Base-by-base conservation (phyloP, 2,888 invertebrate genomes). In the Sarcophaga carnaria region DNA sequence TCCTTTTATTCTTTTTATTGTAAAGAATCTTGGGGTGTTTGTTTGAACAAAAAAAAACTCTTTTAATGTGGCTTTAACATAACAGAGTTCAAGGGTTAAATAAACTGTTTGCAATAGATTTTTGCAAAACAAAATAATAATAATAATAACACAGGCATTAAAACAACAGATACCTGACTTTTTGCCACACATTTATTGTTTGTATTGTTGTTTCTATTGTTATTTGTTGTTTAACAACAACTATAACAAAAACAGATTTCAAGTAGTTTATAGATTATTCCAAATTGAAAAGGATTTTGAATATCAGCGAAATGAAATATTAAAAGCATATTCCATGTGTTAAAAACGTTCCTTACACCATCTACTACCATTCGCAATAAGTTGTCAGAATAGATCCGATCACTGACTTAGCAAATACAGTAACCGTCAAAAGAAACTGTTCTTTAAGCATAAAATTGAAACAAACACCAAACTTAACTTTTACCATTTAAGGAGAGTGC, bases 141-240 rank as follows among this genome's bases (percentile, higher is more conserved):
- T 37, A 37, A 37, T 37, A 37, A 37, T 37, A 37, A 49, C 60
- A 49, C 22, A 59, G 22, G 17, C n/a, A 59, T 74, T 70, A 37
- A 22, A 20, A 67, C 27, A n/a, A 76, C 70, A 70, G 69, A 80
- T 81, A 83, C 75, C 83, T 87, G 87, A 87, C 87, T 87, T 87
- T 72, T 82, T 82, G 79, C 87, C 81, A 27, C 79, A 87, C 49
- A 78, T 17, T 14, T 54, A 54, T 60, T 17, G 22, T 60, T 14
- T 54, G 54, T 63, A 72, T 84, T 87, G 75, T 87, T 75, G 71
- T 80, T 66, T 84, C 66, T 22, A 67, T 81, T 71, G 59, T 79
- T 74, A 17, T 59, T 27, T 17, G 22, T 37, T 37, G 37, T 37
- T 37, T 37, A 37, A 37, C 8, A 37, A 37, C 37, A 37, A 37